A percentile compares a stretch with the other conserved stretches of the same genome.
These are phyloP conservation scores for Oreochromis tanganicae DNA, from an alignment of 2,113 vertebrate genomes.

Conservation along the genomic window DNA sequence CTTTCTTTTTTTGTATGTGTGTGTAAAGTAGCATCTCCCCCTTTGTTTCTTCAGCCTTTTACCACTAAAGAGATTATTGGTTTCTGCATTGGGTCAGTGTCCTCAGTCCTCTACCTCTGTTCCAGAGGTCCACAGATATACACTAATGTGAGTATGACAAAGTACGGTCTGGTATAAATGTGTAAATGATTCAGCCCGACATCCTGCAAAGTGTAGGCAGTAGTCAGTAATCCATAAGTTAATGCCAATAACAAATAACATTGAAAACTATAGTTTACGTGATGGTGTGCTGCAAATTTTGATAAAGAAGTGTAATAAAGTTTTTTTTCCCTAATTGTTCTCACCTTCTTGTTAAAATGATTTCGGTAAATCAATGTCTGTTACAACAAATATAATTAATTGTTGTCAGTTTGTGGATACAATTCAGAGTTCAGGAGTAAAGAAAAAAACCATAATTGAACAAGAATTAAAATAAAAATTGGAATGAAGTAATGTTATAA, in stretches of 20 bases:
- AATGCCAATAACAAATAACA: not conserved
- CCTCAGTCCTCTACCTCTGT: slow-evolving; percentile 84
- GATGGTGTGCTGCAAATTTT: not conserved
- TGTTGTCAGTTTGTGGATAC: too few relatives aligned
- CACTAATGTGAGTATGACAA: slow-evolving; percentile 82
- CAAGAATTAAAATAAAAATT: too few relatives aligned
- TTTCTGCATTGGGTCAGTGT: slow-evolving; percentile 82
- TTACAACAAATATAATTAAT: too few relatives aligned
- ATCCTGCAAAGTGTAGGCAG: not conserved
- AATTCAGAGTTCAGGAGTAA: too few relatives aligned
- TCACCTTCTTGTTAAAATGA: too few relatives aligned
- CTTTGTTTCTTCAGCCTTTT: slow-evolving; percentile 73
- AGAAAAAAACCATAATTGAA: too few relatives aligned
- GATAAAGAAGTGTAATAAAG: too few relatives aligned
- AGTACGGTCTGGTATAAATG: not conserved
- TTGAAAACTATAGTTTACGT: not conserved
- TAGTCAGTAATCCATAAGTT: not conserved
- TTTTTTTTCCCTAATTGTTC: too few relatives aligned
- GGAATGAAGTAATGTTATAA: not conserved
- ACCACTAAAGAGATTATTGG: slow-evolving; percentile 80
- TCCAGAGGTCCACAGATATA: slow-evolving; percentile 89
- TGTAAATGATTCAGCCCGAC: not conserved
- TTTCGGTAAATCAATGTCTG: too few relatives aligned
- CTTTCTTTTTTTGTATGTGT: not conserved
- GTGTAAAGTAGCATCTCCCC: not conserved